A percentile compares a stretch with the other conserved stretches of the same genome.
Conservation (phyloP, 92 coral and sea anemone genomes). For the Zoanthus sansibaricus region DNA sequence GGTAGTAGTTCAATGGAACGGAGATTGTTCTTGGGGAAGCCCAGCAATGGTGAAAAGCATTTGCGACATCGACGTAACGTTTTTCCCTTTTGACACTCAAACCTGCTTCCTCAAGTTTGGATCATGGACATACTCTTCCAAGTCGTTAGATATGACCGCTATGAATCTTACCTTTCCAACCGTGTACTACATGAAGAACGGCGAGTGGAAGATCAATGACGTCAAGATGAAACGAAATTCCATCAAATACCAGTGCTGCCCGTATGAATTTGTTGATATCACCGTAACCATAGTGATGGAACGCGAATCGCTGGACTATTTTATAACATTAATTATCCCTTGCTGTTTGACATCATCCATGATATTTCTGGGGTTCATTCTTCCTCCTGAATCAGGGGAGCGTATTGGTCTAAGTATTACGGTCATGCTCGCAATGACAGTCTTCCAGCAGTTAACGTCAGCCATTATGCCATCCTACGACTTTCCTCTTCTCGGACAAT, state of each 20-base stretch:
- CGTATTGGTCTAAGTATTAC: conserved; percentile 95
- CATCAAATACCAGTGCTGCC: conserved; percentile 66
- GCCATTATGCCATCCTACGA: conserved; percentile 96
- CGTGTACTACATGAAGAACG: conserved; percentile 70
- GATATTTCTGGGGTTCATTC: conserved; percentile 92
- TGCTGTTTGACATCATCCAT: conserved; percentile 95
- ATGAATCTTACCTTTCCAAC: conserved; percentile 65
- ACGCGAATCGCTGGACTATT: conserved; percentile 80
- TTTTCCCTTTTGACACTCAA: conserved; percentile 91
- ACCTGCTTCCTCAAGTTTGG: conserved; percentile 83
- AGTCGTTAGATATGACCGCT: conserved; percentile 66
- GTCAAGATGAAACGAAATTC: conserved; percentile 58
- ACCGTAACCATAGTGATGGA: conserved; percentile 81
- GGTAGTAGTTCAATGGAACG: conserved; percentile 67
- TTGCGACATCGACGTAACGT: conserved; percentile 77
- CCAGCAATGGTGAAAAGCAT: conserved; percentile 80
- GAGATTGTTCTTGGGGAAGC: conserved; percentile 72
- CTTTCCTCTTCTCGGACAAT: conserved; percentile 93
- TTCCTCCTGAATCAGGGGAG: conserved; percentile 97
- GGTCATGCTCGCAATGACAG: conserved; percentile 96
- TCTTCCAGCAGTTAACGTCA: conserved; percentile 93
- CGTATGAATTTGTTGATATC: conserved; percentile 68
- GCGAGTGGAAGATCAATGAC: conserved; percentile 80
- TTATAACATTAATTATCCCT: conserved; percentile 88
- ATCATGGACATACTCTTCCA: conserved; percentile 78